Conservation (phyloP, 2,888 invertebrate genomes). For the Tenthredo livida region DNA sequence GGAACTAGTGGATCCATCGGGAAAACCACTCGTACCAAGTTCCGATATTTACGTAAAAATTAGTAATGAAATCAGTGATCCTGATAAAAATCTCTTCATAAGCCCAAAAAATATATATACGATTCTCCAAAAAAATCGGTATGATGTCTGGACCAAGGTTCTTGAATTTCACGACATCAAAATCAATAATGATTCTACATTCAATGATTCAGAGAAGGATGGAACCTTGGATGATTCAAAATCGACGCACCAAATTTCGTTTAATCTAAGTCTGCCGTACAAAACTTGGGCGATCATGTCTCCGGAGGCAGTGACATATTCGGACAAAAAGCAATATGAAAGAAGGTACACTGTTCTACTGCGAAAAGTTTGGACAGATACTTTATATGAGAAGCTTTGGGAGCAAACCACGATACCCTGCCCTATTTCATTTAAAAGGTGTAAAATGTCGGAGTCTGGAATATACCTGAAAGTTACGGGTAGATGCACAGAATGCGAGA, state of each 20-base stretch:
- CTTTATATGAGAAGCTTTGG: background rate
- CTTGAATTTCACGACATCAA: constrained; percentile 49
- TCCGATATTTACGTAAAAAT: constrained; percentile 48
- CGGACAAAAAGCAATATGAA: constrained; percentile 40
- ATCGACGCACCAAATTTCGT: constrained; percentile 26
- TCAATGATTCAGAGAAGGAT: constrained; percentile 51
- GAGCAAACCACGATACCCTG: background rate
- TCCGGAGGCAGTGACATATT: constrained; percentile 45
- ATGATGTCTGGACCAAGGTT: constrained; percentile 52
- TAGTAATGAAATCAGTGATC: constrained; percentile 43
- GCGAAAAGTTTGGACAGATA: constrained; percentile 22
- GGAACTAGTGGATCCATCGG: constrained; percentile 47
- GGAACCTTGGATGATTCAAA: constrained; percentile 38
- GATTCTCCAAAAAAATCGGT: constrained; percentile 52
- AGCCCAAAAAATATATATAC: constrained; percentile 46
- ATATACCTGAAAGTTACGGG: background rate
- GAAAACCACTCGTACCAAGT: constrained; percentile 49
- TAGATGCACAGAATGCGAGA: constrained; percentile 7
- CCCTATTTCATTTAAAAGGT: too few relatives aligned
- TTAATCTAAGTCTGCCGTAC: constrained; percentile 46
- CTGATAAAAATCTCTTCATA: constrained; percentile 1
- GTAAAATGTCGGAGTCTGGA: too few relatives aligned
- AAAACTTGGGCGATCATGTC: constrained; percentile 50
- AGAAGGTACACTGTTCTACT: constrained; percentile 52
- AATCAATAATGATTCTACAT: constrained; percentile 35